phyloP scores from a whole-genome alignment of 2,113 vertebrate genomes.

The Miniopterus natalensis region DNA sequence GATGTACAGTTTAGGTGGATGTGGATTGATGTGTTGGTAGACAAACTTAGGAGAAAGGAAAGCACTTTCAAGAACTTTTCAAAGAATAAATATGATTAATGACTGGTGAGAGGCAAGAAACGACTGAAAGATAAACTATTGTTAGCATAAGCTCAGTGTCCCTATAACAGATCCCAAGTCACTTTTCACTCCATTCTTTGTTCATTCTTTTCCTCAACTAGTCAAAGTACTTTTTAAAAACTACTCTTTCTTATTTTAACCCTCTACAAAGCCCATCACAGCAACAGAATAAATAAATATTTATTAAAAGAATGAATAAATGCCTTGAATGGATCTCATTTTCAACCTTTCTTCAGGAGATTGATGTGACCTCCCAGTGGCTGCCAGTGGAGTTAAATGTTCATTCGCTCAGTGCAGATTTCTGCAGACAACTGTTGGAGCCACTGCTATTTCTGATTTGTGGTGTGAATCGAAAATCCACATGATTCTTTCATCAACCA shows the following conservation, averaged over 20 bases:
- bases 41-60: background rate
- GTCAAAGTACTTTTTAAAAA: background rate
- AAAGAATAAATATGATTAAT: background rate
- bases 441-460: background rate
- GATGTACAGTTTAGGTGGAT: background rate
- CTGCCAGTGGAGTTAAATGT: background rate
- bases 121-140: background rate
- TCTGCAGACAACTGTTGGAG: background rate
- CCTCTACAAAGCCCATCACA: background rate
- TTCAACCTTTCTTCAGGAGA: background rate
- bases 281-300: background rate
- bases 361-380: background rate
- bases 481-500: background rate
- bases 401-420: background rate
- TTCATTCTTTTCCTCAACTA: background rate
- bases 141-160: background rate
- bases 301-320: constrained; percentile 1
- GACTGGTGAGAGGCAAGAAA: background rate
- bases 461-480: background rate
- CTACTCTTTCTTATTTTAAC: background rate
- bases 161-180: background rate
- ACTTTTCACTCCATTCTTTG: background rate
- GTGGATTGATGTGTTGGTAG: background rate
- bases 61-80: background rate
- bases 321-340: background rate